A percentile compares a stretch with the other conserved stretches of the same genome.
phyloP scores from a whole-genome alignment of 2,113 vertebrate species.

The Dasypus novemcinctus region DNA sequence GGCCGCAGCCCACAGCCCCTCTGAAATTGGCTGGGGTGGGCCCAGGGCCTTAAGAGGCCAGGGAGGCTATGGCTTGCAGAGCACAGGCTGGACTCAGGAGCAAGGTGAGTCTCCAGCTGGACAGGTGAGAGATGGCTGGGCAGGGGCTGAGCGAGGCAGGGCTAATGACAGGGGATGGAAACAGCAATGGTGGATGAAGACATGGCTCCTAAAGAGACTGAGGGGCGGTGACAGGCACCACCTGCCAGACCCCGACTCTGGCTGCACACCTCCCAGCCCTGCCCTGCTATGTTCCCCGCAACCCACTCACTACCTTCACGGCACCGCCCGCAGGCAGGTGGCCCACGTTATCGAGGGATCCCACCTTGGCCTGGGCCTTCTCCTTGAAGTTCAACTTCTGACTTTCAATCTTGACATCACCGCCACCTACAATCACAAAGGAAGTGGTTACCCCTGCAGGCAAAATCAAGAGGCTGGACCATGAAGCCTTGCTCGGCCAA shows the following conservation, averaged over 20 bases:
- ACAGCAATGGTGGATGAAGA: conserved; percentile 27
- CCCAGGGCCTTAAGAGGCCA: background rate
- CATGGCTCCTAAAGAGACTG: conserved; percentile 50
- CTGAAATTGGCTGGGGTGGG: background rate
- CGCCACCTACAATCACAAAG: conserved; percentile 86
- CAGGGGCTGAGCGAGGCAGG: background rate
- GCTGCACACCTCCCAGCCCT: background rate
- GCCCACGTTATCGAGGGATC: conserved; percentile 91
- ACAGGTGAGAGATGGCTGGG: background rate
- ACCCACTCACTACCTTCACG: conserved; percentile 84
- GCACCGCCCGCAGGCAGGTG: conserved; percentile 87
- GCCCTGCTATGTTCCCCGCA: fast-evolving
- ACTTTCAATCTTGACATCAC: conserved; percentile 92
- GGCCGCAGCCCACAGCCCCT: background rate
- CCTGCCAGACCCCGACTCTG: background rate
- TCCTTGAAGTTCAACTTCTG: conserved; percentile 94
- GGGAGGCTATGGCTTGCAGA: background rate
- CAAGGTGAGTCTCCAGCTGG: background rate
- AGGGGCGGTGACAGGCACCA: conserved; percentile 63
- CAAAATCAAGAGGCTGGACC: background rate
- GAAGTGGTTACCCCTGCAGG: background rate
- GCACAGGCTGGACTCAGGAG: background rate
- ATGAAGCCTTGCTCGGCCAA: background rate
- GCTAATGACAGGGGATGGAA: background rate
- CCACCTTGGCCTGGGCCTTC: conserved; percentile 92